A percentile compares a stretch with the other conserved stretches of the same genome.
Evolutionary conservation across 2,797 vertebrate genomes (phyloP).

Genomic region (Botia almorhae): DNA sequence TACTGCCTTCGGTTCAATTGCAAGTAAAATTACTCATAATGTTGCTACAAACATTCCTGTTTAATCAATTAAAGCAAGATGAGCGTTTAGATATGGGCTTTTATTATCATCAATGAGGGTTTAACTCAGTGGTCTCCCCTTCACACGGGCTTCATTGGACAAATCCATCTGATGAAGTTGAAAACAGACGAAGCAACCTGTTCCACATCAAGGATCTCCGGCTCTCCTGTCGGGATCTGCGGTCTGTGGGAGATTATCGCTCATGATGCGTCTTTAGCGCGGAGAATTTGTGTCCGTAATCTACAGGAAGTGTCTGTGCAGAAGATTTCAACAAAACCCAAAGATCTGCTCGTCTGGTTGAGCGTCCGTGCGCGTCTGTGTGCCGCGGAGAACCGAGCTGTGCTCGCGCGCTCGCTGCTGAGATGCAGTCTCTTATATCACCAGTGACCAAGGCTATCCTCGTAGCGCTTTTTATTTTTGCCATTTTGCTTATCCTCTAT

Average conservation of each 20-base stretch:
- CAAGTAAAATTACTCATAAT: no score
- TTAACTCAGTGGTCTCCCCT: conserved; percentile 1
- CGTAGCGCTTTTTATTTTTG: conserved; percentile 96
- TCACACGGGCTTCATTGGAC: conserved; percentile 5
- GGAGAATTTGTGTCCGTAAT: not conserved
- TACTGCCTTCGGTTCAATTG: no score
- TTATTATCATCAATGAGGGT: not conserved
- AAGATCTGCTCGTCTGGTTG: conserved; percentile 8
- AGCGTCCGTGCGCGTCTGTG: conserved; percentile 51
- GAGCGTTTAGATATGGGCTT: not conserved
- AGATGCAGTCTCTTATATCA: conserved; percentile 97
- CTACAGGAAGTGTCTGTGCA: not conserved
- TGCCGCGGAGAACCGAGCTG: conserved; percentile 52
- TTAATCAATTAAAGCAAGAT: not conserved
- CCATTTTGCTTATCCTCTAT: conserved; percentile 97
- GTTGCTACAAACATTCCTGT: no score
- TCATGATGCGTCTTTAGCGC: not conserved
- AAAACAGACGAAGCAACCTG: conserved; percentile 35
- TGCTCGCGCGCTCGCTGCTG: conserved; percentile 68
- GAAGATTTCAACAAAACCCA: not conserved
- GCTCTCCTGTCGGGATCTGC: not conserved
- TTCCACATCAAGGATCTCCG: conserved; percentile 21
- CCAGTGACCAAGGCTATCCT: conserved; percentile 96
- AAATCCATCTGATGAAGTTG: conserved; percentile 28
- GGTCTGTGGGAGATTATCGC: not conserved